Evolutionary conservation across 2,888 invertebrate genomes (phyloP).

Genomic region (Plusia festucae): DNA sequence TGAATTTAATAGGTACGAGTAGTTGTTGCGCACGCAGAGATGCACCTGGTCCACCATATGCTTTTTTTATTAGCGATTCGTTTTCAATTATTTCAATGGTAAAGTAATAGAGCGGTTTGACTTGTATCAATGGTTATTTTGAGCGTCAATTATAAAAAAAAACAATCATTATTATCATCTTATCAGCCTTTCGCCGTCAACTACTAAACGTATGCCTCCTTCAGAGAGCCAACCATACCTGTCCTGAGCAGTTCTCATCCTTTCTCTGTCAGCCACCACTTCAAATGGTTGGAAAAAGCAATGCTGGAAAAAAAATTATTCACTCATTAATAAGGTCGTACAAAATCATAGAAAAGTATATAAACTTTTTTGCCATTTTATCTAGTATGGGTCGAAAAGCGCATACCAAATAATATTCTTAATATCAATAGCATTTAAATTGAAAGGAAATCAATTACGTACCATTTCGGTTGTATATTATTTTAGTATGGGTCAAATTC

Average conservation of each 20-base stretch:
- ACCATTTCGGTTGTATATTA: constrained; percentile 65
- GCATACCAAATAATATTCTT: neutral
- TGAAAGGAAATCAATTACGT: constrained; percentile 55
- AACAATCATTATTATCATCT: too few species aligned
- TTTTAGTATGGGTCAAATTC: constrained; percentile 72
- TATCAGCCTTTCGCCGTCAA: too few species aligned
- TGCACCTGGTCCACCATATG: constrained; percentile 24
- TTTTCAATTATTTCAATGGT: constrained; percentile 5
- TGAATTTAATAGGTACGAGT: constrained; percentile 23
- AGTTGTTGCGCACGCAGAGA: constrained; percentile 36
- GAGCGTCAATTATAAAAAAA: neutral
- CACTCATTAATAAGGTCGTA: too few species aligned
- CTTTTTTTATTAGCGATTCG: constrained; percentile 6
- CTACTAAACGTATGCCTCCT: too few species aligned
- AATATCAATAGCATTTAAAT: constrained; percentile 28
- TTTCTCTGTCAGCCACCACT: too few species aligned
- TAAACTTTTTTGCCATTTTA: too few species aligned
- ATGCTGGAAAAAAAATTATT: too few species aligned
- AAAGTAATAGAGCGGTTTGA: neutral
- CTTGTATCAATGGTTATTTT: neutral
- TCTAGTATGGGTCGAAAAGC: neutral
- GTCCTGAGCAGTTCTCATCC: too few species aligned
- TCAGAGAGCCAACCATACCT: too few species aligned
- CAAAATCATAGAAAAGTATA: too few species aligned
- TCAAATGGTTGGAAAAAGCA: too few species aligned